phyloP scores from a whole-genome alignment of 2,113 vertebrate species.

The Chaenocephalus aceratus region DNA sequence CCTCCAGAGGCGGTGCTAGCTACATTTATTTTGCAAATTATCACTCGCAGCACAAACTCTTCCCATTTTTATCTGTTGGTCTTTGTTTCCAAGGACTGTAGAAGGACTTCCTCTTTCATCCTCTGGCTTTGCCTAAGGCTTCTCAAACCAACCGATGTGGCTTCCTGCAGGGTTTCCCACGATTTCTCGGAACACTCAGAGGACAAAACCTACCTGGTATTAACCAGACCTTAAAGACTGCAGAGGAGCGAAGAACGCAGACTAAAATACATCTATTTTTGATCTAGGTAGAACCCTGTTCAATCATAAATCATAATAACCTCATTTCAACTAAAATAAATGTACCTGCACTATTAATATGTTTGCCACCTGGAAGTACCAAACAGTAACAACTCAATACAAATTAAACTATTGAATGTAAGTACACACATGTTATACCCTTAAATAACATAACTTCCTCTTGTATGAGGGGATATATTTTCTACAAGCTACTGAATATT shows the following conservation, averaged over 20 bases:
- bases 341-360: neutral
- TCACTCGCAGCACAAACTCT: conserved; percentile 27
- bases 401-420: no score
- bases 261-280: neutral
- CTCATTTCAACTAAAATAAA: neutral
- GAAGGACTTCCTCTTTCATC: conserved; percentile 43
- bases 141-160: conserved; percentile 10
- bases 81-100: conserved; percentile 7
- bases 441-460: no score
- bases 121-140: conserved; percentile 30
- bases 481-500: neutral
- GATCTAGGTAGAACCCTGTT: neutral
- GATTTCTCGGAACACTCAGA: neutral
- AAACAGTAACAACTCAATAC: neutral
- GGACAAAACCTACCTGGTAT: neutral
- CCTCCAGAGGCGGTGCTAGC: conserved; percentile 3
- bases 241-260: neutral
- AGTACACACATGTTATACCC: neutral
- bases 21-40: conserved; percentile 40
- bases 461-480: neutral
- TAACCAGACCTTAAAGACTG: neutral
- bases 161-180: conserved; percentile 49
- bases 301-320: neutral
- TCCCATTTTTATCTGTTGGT: conserved; percentile 15
- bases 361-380: neutral